Evolutionary conservation across 2,113 vertebrate genomes (phyloP).

Genomic region (Xenopus laevis): DNA sequence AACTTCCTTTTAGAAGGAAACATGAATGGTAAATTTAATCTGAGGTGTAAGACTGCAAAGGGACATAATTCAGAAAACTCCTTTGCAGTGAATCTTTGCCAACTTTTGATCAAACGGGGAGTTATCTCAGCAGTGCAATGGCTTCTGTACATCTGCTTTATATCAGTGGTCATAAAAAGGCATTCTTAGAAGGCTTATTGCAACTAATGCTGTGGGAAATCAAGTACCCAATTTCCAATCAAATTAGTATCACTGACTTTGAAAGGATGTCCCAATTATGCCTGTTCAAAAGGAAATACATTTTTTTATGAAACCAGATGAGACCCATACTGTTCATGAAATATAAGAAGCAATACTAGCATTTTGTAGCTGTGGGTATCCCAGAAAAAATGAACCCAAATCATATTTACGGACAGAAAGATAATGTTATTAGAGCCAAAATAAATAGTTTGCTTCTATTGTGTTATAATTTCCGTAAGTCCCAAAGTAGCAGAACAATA

Average conservation of each 20-base stretch:
- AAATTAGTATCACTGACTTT: slow-evolving; percentile 52
- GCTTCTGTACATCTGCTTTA: slow-evolving; percentile 44
- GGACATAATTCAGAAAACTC: background rate
- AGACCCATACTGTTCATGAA: slow-evolving; percentile 53
- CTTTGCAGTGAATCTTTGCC: slow-evolving; percentile 41
- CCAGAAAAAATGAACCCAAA: slow-evolving; percentile 20
- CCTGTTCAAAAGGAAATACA: slow-evolving; percentile 55
- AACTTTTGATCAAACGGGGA: slow-evolving; percentile 48
- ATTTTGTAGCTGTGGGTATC: slow-evolving; percentile 9
- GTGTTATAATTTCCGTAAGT: slow-evolving; percentile 35
- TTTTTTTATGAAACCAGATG: slow-evolving; percentile 57
- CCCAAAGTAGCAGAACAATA: slow-evolving; percentile 8
- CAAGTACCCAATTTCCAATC: slow-evolving; percentile 53
- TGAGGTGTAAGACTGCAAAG: background rate
- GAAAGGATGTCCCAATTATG: slow-evolving; percentile 62
- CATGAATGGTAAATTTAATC: background rate
- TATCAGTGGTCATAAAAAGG: slow-evolving; percentile 49
- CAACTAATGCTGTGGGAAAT: slow-evolving; percentile 56
- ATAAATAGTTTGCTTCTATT: slow-evolving; percentile 40
- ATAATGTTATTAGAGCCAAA: slow-evolving; percentile 45
- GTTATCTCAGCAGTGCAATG: slow-evolving; percentile 37
- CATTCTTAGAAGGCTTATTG: slow-evolving; percentile 56
- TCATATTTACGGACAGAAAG: slow-evolving; percentile 45
- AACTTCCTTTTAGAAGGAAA: background rate
- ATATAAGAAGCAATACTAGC: slow-evolving; percentile 31